These are phyloP conservation scores for Rhorus exstirpatorius DNA, from an alignment of 2,888 invertebrate genomes.

Conservation along the genomic window DNA sequence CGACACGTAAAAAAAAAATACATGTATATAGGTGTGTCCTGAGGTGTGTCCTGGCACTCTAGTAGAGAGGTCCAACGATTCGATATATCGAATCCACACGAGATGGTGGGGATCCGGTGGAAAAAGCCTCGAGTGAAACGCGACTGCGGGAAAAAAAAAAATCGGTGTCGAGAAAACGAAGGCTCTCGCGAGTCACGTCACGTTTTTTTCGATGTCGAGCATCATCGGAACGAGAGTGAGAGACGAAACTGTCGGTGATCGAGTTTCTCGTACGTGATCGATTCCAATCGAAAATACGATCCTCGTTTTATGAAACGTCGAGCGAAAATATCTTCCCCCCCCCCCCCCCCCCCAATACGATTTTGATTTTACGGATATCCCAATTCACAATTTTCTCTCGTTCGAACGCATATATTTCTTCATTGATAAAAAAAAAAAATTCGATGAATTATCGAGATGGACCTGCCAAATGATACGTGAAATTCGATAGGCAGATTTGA, in stretches of 20 bases:
- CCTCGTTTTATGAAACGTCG: not conserved
- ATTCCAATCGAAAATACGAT: slow-evolving; percentile 13
- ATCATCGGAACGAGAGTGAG: slow-evolving; percentile 28
- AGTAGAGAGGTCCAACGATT: slow-evolving; percentile 2
- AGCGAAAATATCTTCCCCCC: no score
- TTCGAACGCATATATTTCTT: no score
- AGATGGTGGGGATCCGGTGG: slow-evolving; percentile 1
- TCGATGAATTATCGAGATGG: no score
- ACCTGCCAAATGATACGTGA: no score
- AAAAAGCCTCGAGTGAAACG: slow-evolving; percentile 20
- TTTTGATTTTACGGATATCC: no score
- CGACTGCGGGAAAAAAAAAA: slow-evolving; percentile 18
- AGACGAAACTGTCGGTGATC: slow-evolving; percentile 31
- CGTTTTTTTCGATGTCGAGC: slow-evolving; percentile 59
- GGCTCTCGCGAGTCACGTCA: slow-evolving; percentile 46
- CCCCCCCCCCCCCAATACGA: no score
- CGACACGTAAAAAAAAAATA: slow-evolving; percentile 53
- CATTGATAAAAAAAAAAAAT: no score
- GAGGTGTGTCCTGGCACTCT: slow-evolving; percentile 10
- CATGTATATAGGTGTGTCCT: not conserved
- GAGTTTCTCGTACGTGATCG: slow-evolving; percentile 50
- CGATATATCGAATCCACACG: slow-evolving; percentile 45
- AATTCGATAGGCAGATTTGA: no score
- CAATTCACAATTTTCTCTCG: no score
- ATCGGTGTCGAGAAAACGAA: slow-evolving; percentile 39